Evolutionary conservation across 2,113 vertebrate species (phyloP), one percentile per base, ranked within the genome.

Genomic region (Penelope pileata): DNA sequence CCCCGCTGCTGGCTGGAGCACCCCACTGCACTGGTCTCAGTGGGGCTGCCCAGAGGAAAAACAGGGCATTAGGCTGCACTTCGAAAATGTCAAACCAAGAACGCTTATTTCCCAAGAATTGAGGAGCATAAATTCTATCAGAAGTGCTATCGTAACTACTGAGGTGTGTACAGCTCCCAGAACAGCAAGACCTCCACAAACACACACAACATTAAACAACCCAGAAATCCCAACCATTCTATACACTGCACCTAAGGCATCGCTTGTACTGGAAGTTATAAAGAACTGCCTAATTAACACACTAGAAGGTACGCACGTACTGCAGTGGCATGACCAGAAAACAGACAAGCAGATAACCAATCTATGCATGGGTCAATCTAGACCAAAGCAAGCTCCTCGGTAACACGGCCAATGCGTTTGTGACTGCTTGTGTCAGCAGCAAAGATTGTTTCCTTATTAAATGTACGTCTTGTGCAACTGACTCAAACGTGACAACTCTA

Each of bases 171-270:
- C 1, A 48, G 63, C 21, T 91, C 82, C 59, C 53, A 91, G 42
- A 90, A 42, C 10, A 85, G 67, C 45, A 90, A 75, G 85, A 86
- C 2, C 0, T 0, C 8, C 38, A 50, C 10, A 6, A 83, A 76
- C 30, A 94, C 69, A 86, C 6, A 91, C 16, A 10, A 6, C 54
- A 54, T 17, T 24, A 63, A 17, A 67, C 21, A 81, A 69, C 18
- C 63, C 18, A 78, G 40, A 83, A 95, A 60, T 59, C 42, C 36
- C 23, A 92, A 50, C 16, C 21, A 32, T 66, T 82, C 83, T 23
- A 32, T 22, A 53, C 3, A 21, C 8, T 67, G 16, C 1, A 0
- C 36, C 45, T 77, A 73, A 59, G 7, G 76, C 5, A 45, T 0
- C 3, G 6, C 12, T 66, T 62, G 26, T 70, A 22, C 24, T 36